Conservation (phyloP, 2,113 vertebrate species). For the Hiodon alosoides region DNA sequence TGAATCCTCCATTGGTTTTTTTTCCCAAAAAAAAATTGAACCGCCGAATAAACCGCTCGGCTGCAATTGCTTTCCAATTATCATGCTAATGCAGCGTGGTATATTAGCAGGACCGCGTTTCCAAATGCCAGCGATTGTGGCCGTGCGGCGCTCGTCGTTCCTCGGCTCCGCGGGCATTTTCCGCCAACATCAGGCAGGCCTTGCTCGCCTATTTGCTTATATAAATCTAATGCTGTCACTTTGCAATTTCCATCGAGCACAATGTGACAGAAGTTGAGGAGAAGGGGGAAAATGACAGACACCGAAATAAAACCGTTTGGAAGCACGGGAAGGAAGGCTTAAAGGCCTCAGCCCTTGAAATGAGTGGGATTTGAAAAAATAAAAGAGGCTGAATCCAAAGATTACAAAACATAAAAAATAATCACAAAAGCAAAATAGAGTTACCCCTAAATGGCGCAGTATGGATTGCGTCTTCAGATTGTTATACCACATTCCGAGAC, state of each 20-base stretch:
- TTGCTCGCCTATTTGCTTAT: conserved; percentile 34
- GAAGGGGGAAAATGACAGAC: background rate
- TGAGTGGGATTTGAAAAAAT: background rate
- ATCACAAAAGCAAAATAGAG: background rate
- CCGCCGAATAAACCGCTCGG: conserved; percentile 78
- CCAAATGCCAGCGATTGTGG: conserved; percentile 65
- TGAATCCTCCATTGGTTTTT: conserved; percentile 73
- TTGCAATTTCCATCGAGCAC: background rate
- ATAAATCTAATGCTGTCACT: background rate
- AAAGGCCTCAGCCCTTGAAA: background rate
- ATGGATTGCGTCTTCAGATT: background rate
- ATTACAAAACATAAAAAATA: background rate
- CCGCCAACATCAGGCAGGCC: conserved; percentile 54
- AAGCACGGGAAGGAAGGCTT: background rate
- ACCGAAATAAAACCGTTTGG: background rate
- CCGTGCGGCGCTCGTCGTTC: conserved; percentile 55
- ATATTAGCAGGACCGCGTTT: conserved; percentile 67
- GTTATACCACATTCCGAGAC: too few relatives aligned
- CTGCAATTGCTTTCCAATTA: conserved; percentile 77
- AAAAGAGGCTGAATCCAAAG: background rate
- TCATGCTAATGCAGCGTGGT: conserved; percentile 76
- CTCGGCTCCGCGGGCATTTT: conserved; percentile 46
- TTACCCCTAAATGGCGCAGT: background rate
- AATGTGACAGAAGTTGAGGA: background rate
- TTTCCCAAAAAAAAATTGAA: conserved; percentile 52